Conservation (phyloP, 2,113 vertebrate species). For the Bucco capensis region DNA sequence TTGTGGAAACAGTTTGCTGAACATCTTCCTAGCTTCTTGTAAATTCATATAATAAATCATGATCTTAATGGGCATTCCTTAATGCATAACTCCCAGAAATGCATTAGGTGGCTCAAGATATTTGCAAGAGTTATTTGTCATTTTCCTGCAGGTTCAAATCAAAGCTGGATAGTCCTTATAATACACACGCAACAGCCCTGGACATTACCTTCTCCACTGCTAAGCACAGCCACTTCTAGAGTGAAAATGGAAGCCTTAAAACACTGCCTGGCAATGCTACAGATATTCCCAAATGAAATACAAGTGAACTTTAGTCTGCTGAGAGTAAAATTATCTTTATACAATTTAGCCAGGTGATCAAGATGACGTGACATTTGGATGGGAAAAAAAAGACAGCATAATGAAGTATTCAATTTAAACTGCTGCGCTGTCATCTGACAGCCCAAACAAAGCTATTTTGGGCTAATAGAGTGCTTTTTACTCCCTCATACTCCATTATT, state of each 20-base stretch:
- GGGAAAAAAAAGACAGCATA: neutral
- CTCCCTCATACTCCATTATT: neutral
- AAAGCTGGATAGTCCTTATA: neutral
- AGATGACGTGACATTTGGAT: neutral
- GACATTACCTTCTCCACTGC: neutral
- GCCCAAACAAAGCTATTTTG: conserved; percentile 29
- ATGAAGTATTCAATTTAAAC: neutral
- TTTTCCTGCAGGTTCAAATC: neutral
- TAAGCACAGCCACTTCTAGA: neutral
- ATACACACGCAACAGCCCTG: neutral
- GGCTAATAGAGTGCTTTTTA: neutral
- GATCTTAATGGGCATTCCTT: neutral
- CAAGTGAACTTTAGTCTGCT: neutral
- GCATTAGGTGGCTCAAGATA: neutral
- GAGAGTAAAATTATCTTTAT: neutral
- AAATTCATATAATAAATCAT: neutral
- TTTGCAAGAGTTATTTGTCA: neutral
- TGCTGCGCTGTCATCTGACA: conserved; percentile 10
- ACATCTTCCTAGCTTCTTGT: neutral
- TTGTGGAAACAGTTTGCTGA: neutral
- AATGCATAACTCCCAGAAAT: neutral
- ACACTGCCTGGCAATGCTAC: neutral
- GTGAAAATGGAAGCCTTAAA: neutral
- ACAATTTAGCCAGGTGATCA: neutral
- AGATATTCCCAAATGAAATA: neutral